Evolutionary conservation across 2,888 invertebrate genomes (phyloP).

Genomic region (Clepsis dumicolana): DNA sequence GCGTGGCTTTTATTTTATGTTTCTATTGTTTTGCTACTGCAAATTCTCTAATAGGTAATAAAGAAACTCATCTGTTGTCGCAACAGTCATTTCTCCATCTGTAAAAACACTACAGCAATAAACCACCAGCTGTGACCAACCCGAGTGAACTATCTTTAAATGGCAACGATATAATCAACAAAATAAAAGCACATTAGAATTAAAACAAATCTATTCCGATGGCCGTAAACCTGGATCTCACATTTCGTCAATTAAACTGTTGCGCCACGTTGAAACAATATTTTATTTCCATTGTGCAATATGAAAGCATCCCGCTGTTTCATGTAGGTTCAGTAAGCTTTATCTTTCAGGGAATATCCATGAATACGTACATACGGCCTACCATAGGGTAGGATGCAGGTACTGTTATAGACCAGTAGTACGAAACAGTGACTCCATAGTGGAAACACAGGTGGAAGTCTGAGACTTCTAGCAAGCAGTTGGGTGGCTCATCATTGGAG

Average conservation of each 20-base stretch:
- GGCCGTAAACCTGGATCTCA: constrained; percentile 36
- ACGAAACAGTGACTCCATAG: too few relatives aligned
- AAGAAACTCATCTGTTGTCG: too few relatives aligned
- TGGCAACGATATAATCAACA: constrained; percentile 1
- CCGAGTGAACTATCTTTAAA: constrained; percentile 6
- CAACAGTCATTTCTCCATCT: background rate
- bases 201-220: constrained; percentile 27
- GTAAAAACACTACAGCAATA: background rate
- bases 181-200: constrained; percentile 38
- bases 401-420: background rate
- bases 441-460: too few relatives aligned
- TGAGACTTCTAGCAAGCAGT: too few relatives aligned
- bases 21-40: too few relatives aligned
- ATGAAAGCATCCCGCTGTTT: background rate
- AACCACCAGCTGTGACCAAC: background rate
- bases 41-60: too few relatives aligned
- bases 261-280: constrained; percentile 27
- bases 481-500: too few relatives aligned
- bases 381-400: too few relatives aligned
- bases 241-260: constrained; percentile 24
- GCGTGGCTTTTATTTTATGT: too few relatives aligned
- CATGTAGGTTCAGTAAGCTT: background rate
- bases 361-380: too few relatives aligned
- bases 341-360: background rate
- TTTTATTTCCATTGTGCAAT: constrained; percentile 22